Conservation (phyloP, 2,113 vertebrate genomes). For the Donacobius atricapilla region DNA sequence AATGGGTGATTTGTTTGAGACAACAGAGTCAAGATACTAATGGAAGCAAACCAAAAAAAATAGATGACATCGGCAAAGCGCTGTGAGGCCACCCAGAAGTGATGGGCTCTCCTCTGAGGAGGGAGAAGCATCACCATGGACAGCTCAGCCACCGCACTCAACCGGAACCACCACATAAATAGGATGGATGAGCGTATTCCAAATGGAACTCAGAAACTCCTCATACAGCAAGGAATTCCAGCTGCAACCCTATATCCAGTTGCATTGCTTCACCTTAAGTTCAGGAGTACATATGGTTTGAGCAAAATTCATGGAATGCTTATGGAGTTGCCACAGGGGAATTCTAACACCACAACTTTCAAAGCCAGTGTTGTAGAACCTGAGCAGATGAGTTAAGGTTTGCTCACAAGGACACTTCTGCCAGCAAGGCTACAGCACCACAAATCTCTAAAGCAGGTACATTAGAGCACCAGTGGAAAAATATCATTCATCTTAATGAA, state of each 20-base stretch:
- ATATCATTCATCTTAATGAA: background rate
- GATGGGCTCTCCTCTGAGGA: background rate
- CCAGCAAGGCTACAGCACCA: background rate
- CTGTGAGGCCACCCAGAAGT: background rate
- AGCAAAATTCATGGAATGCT: background rate
- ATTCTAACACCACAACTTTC: background rate
- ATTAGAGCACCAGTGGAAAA: background rate
- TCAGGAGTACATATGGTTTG: background rate
- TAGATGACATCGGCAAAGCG: background rate
- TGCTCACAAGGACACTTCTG: background rate
- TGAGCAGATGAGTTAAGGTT: background rate
- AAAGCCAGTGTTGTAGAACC: background rate
- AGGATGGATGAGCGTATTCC: background rate
- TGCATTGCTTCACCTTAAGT: background rate
- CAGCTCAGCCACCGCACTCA: conserved; percentile 7
- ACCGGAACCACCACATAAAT: background rate
- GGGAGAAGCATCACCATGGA: conserved; percentile 40
- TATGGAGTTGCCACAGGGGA: background rate
- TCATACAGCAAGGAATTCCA: background rate
- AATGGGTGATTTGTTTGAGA: background rate
- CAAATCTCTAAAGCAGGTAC: background rate
- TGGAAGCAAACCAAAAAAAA: background rate
- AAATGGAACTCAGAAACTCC: background rate
- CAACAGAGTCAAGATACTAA: background rate
- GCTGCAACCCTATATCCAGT: background rate